These are phyloP conservation scores for Cyphomyrmex costatus DNA, from an alignment of 1,140 invertebrate genomes.

Conservation along the genomic window DNA sequence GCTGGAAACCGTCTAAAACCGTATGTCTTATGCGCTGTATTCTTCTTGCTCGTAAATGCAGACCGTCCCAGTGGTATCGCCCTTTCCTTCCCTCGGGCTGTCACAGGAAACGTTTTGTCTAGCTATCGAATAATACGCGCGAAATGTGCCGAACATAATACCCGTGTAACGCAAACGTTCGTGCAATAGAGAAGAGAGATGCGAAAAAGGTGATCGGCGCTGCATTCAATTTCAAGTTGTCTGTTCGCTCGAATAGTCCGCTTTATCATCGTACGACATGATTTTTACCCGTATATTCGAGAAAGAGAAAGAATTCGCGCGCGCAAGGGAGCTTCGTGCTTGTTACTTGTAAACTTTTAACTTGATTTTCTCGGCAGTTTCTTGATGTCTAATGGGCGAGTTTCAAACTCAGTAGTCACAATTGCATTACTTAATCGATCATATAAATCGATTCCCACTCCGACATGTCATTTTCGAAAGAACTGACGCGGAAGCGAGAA, in stretches of 20 bases:
- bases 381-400: constrained; percentile 69
- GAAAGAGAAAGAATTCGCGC: constrained; percentile 16
- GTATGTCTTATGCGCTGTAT: constrained; percentile 49
- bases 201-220: constrained; percentile 34
- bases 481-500: not conserved
- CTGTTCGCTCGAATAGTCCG: constrained; percentile 6
- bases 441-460: constrained; percentile 65
- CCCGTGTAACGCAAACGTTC: constrained; percentile 42
- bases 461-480: constrained; percentile 35
- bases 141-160: constrained; percentile 62
- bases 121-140: constrained; percentile 53
- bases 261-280: constrained; percentile 25
- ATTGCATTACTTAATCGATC: constrained; percentile 66
- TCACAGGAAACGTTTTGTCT: constrained; percentile 50
- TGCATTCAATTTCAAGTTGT: constrained; percentile 40
- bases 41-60: constrained; percentile 58
- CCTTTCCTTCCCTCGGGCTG: constrained; percentile 24
- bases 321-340: not conserved
- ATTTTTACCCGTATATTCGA: constrained; percentile 39
- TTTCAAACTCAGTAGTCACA: constrained; percentile 67
- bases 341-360: constrained; percentile 67
- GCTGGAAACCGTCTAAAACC: constrained; percentile 34
- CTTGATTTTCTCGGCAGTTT: constrained; percentile 50
- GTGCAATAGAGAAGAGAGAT: constrained; percentile 29
- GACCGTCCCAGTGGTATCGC: not conserved